A percentile compares a stretch with the other conserved stretches of the same genome.
phyloP scores from a whole-genome alignment of 2,888 invertebrate species.

The Allacma fusca region DNA sequence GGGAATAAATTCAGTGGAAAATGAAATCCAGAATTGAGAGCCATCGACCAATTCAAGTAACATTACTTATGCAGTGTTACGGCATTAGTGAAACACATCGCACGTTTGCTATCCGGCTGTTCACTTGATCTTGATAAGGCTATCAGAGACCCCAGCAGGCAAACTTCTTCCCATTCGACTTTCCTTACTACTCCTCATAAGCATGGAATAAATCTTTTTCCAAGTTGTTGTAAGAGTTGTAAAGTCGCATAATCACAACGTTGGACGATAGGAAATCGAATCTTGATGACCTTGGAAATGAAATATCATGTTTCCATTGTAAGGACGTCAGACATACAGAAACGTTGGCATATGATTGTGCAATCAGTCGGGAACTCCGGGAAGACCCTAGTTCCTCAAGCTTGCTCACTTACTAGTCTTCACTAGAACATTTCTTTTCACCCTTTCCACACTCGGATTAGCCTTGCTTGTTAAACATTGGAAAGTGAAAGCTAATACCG shows the following conservation, averaged over 20 bases:
- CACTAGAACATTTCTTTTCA: background rate
- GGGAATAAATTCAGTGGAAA: constrained; percentile 6
- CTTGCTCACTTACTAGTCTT: no score
- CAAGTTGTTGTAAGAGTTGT: background rate
- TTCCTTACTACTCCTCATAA: background rate
- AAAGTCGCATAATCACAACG: background rate
- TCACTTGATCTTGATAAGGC: constrained; percentile 1
- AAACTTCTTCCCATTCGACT: background rate
- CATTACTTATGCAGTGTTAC: constrained; percentile 2
- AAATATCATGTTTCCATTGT: constrained; percentile 3
- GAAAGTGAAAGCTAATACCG: no score
- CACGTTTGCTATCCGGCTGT: background rate
- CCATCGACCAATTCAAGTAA: constrained; percentile 9
- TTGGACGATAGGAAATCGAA: constrained; percentile 10
- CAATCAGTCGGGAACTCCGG: background rate
- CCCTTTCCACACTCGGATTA: background rate
- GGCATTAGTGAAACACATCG: background rate
- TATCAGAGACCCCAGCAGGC: background rate
- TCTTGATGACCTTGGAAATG: constrained; percentile 7
- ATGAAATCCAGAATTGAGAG: constrained; percentile 8
- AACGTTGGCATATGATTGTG: no score
- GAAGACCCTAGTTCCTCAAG: no score
- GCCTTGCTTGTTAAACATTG: no score
- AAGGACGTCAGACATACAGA: no score
- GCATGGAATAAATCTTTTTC: background rate